Base-by-base conservation (phyloP, 2,888 invertebrate species). In the Zootermopsis nevadensis region DNA sequence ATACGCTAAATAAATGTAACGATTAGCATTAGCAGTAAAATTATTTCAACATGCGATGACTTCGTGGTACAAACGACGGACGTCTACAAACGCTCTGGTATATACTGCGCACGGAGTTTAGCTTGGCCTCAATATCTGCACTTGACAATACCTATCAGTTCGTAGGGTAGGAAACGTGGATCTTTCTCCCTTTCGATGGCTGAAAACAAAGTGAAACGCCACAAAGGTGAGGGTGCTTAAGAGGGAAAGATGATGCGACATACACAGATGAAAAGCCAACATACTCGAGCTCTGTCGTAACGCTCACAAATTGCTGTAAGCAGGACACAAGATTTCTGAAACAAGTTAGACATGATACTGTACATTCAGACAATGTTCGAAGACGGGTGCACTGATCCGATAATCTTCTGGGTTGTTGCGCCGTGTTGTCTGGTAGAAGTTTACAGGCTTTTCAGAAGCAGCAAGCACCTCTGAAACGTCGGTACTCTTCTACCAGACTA, bases 91-190 rank as follows among this genome's bases (percentile, higher is more conserved):
- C 7, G 15, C 60, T 60, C 60, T 24, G 19, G 48, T 42, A 38
- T 7, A 48, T 48, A 2, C 42, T n/a, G 76, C 24, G 2, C 33
- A 24, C 6, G 69, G 30, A 33, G 1, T 24, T 24, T 38, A 38
- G 74, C 8, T 33, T 33, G 38, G 10, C n/a, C 38, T 74, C 74
- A 38, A n/a, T 74, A 74, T 38, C 74, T 74, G 74, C n/a, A 8
- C 74, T 38, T 74, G 74, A 74, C 42, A 74, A 38, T 24, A 74
- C n/a, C 38, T 38, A 74, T 74, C 74, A 38, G 48, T 15, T 7
- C 27, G 31, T 10, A 30, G n/a, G n/a, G n/a, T n/a, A n/a, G 31
- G 4, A 31, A 27, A 30, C 12, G 69, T 22, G 35, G 38, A 38
- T n/a, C 24, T n/a, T 33, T 15, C 74, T 74, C 31, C 38, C 24